A percentile compares a stretch with the other conserved stretches of the same genome.
Evolutionary conservation across 2,113 vertebrate genomes (phyloP).

Genomic region (Apaloderma vittatum): DNA sequence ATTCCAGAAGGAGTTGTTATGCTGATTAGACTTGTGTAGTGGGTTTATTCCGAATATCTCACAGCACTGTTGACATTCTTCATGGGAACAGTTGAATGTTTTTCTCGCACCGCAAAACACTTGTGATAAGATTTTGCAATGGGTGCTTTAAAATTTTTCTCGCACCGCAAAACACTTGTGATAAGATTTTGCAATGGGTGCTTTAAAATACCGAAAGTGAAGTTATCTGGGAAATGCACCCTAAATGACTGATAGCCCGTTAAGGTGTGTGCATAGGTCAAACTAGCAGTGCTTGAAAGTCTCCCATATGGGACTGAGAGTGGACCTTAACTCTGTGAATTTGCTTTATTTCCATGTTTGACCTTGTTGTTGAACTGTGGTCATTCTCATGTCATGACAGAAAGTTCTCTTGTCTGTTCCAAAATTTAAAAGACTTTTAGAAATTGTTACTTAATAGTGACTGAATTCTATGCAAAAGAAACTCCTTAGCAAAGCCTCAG

Average conservation of each 20-base stretch:
- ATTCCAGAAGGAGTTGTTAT: neutral
- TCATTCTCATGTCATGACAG: neutral
- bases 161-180: neutral
- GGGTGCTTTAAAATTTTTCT: neutral
- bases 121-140: neutral
- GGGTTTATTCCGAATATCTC: slow-evolving; percentile 17
- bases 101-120: neutral
- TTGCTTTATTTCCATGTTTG: neutral
- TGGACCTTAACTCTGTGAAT: neutral
- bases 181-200: neutral
- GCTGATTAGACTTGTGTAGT: neutral
- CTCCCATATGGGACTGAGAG: neutral
- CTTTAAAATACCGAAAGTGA: neutral
- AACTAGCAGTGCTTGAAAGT: neutral
- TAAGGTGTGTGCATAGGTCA: fast-evolving
- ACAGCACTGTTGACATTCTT: neutral
- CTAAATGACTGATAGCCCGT: neutral
- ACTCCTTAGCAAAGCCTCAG: neutral
- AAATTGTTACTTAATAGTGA: neutral
- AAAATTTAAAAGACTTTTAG: neutral
- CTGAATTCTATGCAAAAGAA: neutral
- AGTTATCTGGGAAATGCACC: neutral
- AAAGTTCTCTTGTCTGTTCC: neutral
- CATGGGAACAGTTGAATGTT: neutral
- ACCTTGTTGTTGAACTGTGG: neutral